Evolutionary conservation across 2,113 vertebrate species (phyloP), one percentile per base, ranked within the genome.

Genomic region (Passer montanus): DNA sequence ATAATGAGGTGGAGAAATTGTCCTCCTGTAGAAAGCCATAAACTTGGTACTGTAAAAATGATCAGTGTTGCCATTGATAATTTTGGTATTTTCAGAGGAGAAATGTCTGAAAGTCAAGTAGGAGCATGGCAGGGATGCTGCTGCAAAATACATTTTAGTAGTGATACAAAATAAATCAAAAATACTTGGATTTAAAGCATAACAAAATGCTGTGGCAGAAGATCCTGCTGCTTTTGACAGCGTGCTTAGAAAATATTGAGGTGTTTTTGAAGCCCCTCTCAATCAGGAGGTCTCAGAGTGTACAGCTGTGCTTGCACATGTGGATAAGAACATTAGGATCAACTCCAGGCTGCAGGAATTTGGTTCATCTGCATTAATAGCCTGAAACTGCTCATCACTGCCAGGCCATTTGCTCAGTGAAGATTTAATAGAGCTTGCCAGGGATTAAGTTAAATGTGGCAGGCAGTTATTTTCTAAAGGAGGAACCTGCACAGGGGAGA

Each of bases 101-200:
- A 7, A 0, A 21, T 4, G 15, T 20, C 63, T 77, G 30, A 15
- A 81, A 92, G 27, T 13, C 41, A 27, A 27, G 44, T 2, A 41
- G 46, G 44, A 67, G 13, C 4, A 0, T 22, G 68, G 35, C 56
- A 44, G 47, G 39, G 94, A 84, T 96, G 90, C 92, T 96, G 93
- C 95, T 95, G 94, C 94, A 92, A 94, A 96, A 46, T 75, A 58
- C 11, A 46, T 84, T 93, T 92, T 93, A 84, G 21, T 92, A 93
- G 94, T 76, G 62, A 82, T 83, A 47, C 11, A 5, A 15, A 62
- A 22, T 43, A 18, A 18, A 11, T 14, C 12, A 6, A 55, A 69
- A 69, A 43, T 55, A 8, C 64, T 84, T 37, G 26, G 27, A 60
- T 78, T 92, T 84, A 60, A 90, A 67, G 30, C 1, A 0, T 56